Percentiles rank a stretch among this genome's conserved stretches.
phyloP scores from a whole-genome alignment of 2,113 vertebrate genomes.

The Hylia prasina region DNA sequence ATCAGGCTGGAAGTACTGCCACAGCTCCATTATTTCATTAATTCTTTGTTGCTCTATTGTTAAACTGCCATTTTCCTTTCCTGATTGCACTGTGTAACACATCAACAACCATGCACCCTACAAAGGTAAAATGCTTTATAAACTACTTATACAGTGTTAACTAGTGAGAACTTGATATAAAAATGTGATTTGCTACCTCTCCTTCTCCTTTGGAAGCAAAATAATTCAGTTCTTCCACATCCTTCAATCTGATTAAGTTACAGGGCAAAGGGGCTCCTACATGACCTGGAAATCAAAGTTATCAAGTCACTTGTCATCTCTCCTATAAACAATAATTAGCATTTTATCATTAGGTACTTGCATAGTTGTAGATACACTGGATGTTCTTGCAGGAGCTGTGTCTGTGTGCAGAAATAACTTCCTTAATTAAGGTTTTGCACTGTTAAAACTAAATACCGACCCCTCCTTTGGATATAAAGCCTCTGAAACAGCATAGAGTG shows the following conservation, averaged over 20 bases:
- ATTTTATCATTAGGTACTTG: background rate
- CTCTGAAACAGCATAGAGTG: background rate
- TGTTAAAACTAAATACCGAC: background rate
- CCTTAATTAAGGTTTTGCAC: background rate
- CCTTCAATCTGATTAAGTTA: conserved; percentile 91
- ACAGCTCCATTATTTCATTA: background rate
- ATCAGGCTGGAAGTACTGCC: background rate
- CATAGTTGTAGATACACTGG: background rate
- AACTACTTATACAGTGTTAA: background rate
- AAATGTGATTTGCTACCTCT: conserved; percentile 78
- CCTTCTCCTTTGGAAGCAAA: conserved; percentile 92
- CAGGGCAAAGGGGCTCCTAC: conserved; percentile 95
- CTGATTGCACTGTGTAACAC: background rate
- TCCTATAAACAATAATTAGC: background rate
- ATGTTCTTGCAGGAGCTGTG: background rate
- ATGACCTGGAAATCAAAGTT: conserved; percentile 80
- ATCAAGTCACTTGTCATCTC: conserved; percentile 7
- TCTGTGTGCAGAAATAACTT: background rate
- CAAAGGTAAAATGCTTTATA: background rate
- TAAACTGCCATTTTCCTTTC: background rate
- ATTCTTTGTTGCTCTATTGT: background rate
- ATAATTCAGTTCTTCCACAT: conserved; percentile 96
- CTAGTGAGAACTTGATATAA: background rate
- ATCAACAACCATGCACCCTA: background rate
- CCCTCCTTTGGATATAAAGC: background rate